These are phyloP conservation scores for Saimiri boliviensis DNA, from an alignment of 2,113 vertebrate genomes.

Conservation along the genomic window DNA sequence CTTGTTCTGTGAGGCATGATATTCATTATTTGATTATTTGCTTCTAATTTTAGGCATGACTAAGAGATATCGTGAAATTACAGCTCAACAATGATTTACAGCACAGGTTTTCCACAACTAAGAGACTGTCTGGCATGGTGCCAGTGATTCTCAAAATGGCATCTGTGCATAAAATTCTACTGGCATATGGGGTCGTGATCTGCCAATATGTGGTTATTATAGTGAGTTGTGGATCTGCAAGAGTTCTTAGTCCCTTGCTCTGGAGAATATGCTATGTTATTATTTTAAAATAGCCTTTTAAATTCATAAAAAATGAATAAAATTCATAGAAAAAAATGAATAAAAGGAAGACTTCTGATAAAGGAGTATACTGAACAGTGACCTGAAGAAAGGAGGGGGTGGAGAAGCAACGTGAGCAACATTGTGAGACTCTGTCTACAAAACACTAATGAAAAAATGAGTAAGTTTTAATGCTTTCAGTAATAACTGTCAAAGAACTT, in stretches of 20 bases:
- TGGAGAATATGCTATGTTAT: neutral
- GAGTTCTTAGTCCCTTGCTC: neutral
- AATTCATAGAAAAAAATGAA: neutral
- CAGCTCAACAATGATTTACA: neutral
- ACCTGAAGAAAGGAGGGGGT: neutral
- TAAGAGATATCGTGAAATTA: slow-evolving; percentile 43
- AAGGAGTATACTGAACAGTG: neutral
- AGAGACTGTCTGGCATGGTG: neutral
- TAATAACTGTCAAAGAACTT: neutral
- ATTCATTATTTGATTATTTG: slow-evolving; percentile 57
- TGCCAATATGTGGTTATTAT: neutral
- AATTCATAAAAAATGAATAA: slow-evolving; percentile 6
- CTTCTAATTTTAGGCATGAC: slow-evolving; percentile 51
- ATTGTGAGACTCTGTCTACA: too few species aligned
- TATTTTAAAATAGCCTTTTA: slow-evolving; percentile 7
- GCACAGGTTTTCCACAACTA: neutral
- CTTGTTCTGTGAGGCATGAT: neutral
- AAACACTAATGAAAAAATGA: too few species aligned
- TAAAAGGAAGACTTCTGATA: neutral
- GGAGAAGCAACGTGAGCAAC: too few species aligned
- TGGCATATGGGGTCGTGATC: neutral
- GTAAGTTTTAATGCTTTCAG: slow-evolving; percentile 13
- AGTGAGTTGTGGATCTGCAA: neutral
- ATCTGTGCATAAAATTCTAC: neutral
- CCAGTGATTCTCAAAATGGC: neutral